Percentiles rank a stretch among this genome's conserved stretches.
These are phyloP conservation scores for Trichacis sp. DNA, from an alignment of 2,888 invertebrate species.

Conservation along the genomic window DNA sequence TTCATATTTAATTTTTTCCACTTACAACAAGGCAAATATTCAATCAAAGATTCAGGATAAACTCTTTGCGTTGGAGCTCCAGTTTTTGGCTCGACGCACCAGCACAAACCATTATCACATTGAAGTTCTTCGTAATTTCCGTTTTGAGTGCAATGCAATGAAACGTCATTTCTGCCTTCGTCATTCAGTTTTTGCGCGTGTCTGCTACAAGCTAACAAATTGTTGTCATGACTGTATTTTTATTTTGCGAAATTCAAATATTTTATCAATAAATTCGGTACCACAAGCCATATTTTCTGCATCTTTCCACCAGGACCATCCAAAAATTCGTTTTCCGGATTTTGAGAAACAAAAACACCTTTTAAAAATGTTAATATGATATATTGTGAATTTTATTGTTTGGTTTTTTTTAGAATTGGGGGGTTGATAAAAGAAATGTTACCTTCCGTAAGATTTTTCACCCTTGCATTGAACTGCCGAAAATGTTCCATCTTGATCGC, in stretches of 20 bases:
- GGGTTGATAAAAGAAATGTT: neutral
- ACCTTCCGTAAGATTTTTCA: constrained; percentile 32
- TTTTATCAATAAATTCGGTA: constrained; percentile 58
- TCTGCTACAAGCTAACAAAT: constrained; percentile 74
- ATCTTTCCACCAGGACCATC: constrained; percentile 74
- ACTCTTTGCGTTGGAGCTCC: constrained; percentile 72
- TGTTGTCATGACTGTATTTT: too few relatives aligned
- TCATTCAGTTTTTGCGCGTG: constrained; percentile 72
- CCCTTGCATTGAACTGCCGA: constrained; percentile 39
- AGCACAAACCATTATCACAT: constrained; percentile 77
- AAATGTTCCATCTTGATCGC: constrained; percentile 29
- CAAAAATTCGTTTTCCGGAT: constrained; percentile 75
- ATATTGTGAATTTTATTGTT: too few relatives aligned
- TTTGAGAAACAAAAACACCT: constrained; percentile 78
- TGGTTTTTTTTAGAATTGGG: constrained; percentile 52
- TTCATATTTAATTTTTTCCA: too few relatives aligned
- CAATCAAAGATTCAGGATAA: constrained; percentile 73
- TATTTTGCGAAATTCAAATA: too few relatives aligned
- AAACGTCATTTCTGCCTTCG: constrained; percentile 68
- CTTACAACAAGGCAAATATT: constrained; percentile 77
- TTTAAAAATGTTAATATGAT: too few relatives aligned
- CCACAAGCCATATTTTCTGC: constrained; percentile 77
- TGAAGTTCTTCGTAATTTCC: constrained; percentile 80
- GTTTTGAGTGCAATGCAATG: constrained; percentile 75
- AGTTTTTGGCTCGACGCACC: constrained; percentile 76